These are phyloP conservation scores for Eretmocerus hayati DNA, from an alignment of 2,888 invertebrate genomes.

Conservation along the genomic window DNA sequence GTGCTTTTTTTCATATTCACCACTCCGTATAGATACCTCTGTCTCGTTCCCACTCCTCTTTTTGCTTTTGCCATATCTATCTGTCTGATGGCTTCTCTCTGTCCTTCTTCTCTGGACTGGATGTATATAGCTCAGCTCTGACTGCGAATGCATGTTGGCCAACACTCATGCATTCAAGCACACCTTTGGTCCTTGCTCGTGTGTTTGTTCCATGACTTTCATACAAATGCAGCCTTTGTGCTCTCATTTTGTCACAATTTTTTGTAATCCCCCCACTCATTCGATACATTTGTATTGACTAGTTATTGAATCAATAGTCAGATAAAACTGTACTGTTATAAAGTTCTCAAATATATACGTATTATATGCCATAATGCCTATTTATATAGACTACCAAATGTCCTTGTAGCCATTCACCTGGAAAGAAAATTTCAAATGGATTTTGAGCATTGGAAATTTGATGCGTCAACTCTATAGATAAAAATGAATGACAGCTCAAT, in stretches of 20 bases:
- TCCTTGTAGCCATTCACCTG: conserved; percentile 22
- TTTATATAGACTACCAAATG: conserved; percentile 14
- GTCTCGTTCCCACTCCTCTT: conserved; percentile 8
- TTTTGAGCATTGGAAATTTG: conserved; percentile 23
- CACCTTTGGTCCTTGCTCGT: conserved; percentile 21
- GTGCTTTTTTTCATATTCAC: conserved; percentile 9
- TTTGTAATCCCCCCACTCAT: too few species aligned
- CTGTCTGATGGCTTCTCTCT: conserved; percentile 18
- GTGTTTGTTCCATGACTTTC: conserved; percentile 18
- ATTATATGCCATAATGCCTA: neutral
- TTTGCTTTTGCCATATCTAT: conserved; percentile 11
- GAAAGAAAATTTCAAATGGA: conserved; percentile 16
- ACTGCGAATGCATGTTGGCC: conserved; percentile 5
- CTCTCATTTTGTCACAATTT: conserved; percentile 9
- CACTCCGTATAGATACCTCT: too few species aligned
- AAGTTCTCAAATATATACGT: too few species aligned
- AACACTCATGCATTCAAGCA: conserved; percentile 9
- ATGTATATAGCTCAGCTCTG: conserved; percentile 15
- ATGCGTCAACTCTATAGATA: too few species aligned
- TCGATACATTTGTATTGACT: too few species aligned
- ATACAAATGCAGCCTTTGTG: conserved; percentile 8
- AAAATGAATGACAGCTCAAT: too few species aligned
- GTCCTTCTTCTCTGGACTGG: conserved; percentile 18
- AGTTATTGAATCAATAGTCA: too few species aligned
- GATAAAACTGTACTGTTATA: too few species aligned